Evolutionary conservation across 2,888 invertebrate genomes (phyloP), one percentile per base, ranked within the genome.

Genomic region (Pocota personata): DNA sequence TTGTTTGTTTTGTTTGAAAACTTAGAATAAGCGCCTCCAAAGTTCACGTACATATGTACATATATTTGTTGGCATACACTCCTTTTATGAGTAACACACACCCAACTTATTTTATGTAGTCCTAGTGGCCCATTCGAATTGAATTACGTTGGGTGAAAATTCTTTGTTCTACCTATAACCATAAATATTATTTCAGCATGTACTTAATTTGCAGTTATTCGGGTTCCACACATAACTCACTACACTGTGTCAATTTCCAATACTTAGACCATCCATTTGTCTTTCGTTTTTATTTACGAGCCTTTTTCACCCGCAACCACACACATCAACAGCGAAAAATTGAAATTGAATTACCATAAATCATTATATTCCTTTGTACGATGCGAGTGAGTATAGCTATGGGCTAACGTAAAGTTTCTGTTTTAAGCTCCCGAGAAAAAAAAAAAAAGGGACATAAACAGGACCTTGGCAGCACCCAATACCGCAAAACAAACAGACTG

Each of bases 271-370:
- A 62, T 71, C 32, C 62, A 78, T 78, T 77, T 78, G 60, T 78
- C 57, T 19, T 48, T 24, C n/a, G 48, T 46, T 60, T 43, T 69
- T 78, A 78, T 78, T 78, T 62, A 78, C 62, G 78, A 69, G 52
- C 10, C 6, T 32, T 58, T 50, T 58, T 55, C 19, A 3, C 21
- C 6, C 60, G 14, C 24, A 16, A n/a, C 43, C 35, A 16, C 62
- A 67, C 76, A 69, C 48, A 78, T 78, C 69, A 71, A n/a, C 62
- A 14, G 27, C 37, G 69, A 69, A 55, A 77, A 69, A 71, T 78
- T 71, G 62, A 79, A 79, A 79, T 72, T 79, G 71, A 79, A 79
- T 79, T 72, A 72, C 71, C 78, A 72, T 79, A 79, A 79, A 79
- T 71, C 78, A 79, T 79, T 62, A 72, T 24, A 60, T 48, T 52